Base-by-base conservation (phyloP, 2,888 invertebrate genomes). In the Actias luna region DNA sequence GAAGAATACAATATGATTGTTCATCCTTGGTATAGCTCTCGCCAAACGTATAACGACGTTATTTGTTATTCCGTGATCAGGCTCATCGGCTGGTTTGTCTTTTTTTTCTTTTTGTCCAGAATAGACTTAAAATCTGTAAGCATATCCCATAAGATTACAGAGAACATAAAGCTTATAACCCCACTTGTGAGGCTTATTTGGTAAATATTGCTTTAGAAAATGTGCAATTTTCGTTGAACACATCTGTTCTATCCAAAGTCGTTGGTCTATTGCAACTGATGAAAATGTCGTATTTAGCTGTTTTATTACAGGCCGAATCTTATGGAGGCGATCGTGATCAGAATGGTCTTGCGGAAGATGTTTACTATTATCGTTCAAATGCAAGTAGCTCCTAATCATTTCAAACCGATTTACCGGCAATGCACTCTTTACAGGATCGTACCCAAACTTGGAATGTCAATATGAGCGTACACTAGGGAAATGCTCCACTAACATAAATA, bases 41-140 rank as follows among this genome's bases (percentile, higher is more conserved):
- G 68, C 67, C 60, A 78, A 73, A 61, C 70, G 67, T 31, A 76
- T 67, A 60, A 77, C 73, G 60, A 71, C 68, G 72, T 76, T 75
- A 65, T 68, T 66, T 64, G 69, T 69, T 60, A 67, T 63, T 58
- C 70, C 73, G 58, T 72, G 64, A 69, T 73, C 73, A 64, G 73
- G 72, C 67, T 76, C 75, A 72, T 70, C 70, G 69, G 71, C 31
- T 36, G 73, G 69, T 36, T 69, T 71, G 2, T 75, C 70, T 72
- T 70, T 52, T 73, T 77, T 77, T 58, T 78, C 79, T n/a, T n/a
- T n/a, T 73, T 77, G 74, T 73, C 80, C 80, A 74, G 75, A 74
- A 70, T 64, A 77, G 69, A 76, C 67, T 65, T 76, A 69, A 67
- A 69, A 67, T 10, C 60, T 65, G 31, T 67, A 50, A 35, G 66